These are phyloP conservation scores for Adoxophyes honmai DNA, from an alignment of 1,140 invertebrate genomes.

Conservation along the genomic window DNA sequence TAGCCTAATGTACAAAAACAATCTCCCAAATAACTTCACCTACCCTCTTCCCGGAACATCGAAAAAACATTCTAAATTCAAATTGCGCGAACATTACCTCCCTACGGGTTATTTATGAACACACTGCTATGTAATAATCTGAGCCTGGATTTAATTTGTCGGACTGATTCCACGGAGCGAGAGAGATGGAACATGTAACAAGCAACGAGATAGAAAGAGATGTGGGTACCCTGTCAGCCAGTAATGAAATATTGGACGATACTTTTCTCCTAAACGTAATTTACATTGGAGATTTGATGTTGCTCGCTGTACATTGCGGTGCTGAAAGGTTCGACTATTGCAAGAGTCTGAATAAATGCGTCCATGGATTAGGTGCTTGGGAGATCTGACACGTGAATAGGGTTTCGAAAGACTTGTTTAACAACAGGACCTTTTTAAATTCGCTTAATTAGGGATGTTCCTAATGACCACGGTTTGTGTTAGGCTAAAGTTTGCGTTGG, in stretches of 20 bases:
- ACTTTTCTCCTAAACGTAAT: background rate
- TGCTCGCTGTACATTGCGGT: background rate
- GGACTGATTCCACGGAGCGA: conserved; percentile 77
- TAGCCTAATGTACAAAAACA: too few relatives aligned
- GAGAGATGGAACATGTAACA: conserved; percentile 21
- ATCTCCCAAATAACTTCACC: background rate
- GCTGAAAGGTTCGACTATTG: background rate
- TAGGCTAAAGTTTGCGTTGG: background rate
- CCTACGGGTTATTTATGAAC: conserved; percentile 79
- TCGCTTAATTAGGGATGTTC: background rate
- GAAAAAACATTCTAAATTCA: conserved; percentile 36
- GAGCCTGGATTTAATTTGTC: conserved; percentile 82
- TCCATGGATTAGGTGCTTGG: too few relatives aligned
- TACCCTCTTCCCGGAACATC: background rate
- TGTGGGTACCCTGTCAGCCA: background rate
- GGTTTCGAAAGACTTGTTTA: background rate
- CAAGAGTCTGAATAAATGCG: too few relatives aligned
- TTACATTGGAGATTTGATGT: background rate
- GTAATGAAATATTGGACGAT: background rate
- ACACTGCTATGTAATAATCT: conserved; percentile 83
- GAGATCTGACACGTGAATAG: too few relatives aligned
- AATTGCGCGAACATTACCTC: conserved; percentile 34
- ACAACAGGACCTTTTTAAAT: background rate
- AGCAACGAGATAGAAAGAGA: background rate
- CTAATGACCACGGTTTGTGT: too few relatives aligned